Evolutionary conservation across 2,113 vertebrate genomes (phyloP), one percentile per base, ranked within the genome.

Genomic region (Alectura lathami): DNA sequence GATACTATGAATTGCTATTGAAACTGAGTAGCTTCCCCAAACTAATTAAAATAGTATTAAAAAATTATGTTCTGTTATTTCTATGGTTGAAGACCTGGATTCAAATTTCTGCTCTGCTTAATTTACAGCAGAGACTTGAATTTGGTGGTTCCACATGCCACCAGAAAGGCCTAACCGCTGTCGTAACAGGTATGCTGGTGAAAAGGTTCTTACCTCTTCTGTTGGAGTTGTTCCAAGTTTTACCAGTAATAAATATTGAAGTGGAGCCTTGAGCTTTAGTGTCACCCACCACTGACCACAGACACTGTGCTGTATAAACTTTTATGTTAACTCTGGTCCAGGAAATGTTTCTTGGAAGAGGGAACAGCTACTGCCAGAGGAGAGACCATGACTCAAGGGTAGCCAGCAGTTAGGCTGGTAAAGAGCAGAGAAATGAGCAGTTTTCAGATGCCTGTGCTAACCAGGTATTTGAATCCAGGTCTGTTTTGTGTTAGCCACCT

Each of bases 21-120:
- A 95, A 94, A 83, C 21, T 77, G 47, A 79, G 57, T 50, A 63
- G 42, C 62, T 80, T 86, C 57, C 74, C 42, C 38, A 94, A 75
- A 94, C 80, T 56, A 11, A 38, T 63, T 68, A 22, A 76, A 72
- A n/a, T 54, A 54, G 11, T 38, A 68, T 80, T 67, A 63, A 86
- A 60, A 81, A 38, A n/a, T 36, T 56, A 60, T 0, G 3, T 69
- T 77, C 26, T 89, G 4, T 66, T 89, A 38, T 32, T 81, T 87
- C 40, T 76, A 59, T 42, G 21, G 13, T 78, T 23, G 13, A 90
- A 90, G 21, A 57, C 4, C 27, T 88, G 57, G 23, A 48, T 72
- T 66, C n/a, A 48, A 34, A 70, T 5, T 53, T 9, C 23, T 40
- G 2, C 24, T 85, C 38, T 63, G 26, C 30, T 62, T 75, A 43